A percentile compares a stretch with the other conserved stretches of the same genome.
phyloP scores from a whole-genome alignment of 2,113 vertebrate species.

The Cichladusa arquata region DNA sequence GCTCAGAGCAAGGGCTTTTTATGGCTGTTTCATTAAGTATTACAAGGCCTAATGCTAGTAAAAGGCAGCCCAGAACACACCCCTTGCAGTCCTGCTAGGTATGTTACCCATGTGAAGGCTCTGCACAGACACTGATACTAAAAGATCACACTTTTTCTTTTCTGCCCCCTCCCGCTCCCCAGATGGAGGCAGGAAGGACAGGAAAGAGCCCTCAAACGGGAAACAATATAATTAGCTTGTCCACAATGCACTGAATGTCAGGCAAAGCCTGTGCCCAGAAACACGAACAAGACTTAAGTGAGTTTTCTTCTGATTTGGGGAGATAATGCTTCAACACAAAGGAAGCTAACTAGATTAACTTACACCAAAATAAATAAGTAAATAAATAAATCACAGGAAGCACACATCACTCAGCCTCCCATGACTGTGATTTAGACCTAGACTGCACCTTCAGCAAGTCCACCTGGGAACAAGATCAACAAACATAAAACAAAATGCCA shows the following conservation, averaged over 20 bases:
- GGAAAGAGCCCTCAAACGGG: background rate
- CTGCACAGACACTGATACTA: background rate
- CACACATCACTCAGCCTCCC: background rate
- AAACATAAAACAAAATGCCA: background rate
- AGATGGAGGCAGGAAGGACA: background rate
- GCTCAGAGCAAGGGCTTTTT: background rate
- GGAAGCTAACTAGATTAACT: background rate
- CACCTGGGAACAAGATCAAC: background rate
- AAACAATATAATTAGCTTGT: background rate
- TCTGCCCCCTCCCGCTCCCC: accelerated
- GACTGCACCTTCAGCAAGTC: background rate
- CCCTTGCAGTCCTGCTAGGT: background rate
- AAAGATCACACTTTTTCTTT: background rate
- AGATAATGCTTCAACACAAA: background rate
- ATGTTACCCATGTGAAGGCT: background rate
- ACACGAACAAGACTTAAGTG: background rate
- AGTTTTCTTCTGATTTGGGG: background rate
- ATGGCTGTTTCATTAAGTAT: background rate
- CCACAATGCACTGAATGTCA: background rate
- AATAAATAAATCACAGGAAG: background rate
- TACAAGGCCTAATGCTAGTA: background rate
- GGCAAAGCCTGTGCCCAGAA: background rate
- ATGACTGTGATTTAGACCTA: accelerated
- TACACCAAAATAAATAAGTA: background rate
- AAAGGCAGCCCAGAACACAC: background rate